Evolutionary conservation across 2,888 invertebrate species (phyloP).

Genomic region (Ypsolopha scabrella): DNA sequence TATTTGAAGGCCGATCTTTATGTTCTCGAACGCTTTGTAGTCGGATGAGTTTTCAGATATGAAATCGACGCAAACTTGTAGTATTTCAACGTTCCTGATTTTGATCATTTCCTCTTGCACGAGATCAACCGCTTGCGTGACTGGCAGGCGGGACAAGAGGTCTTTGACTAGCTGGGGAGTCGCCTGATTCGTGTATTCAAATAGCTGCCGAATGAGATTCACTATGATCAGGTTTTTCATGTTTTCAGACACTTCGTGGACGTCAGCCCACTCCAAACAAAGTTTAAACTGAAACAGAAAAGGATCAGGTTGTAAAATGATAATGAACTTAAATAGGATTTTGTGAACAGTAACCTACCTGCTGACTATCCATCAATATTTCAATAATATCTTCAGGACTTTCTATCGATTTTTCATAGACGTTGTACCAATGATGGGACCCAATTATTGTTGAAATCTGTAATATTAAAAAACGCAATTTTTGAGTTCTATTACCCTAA

Average conservation of each 20-base stretch:
- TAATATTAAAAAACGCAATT: slow-evolving; percentile 13
- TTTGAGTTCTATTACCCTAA: background rate
- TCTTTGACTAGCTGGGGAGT: slow-evolving; percentile 54
- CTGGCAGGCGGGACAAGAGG: slow-evolving; percentile 72
- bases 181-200: slow-evolving; percentile 61
- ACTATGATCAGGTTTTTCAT: slow-evolving; percentile 65
- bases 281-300: slow-evolving; percentile 62
- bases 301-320: slow-evolving; percentile 6
- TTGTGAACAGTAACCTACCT: slow-evolving; percentile 42
- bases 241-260: slow-evolving; percentile 69
- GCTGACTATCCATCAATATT: slow-evolving; percentile 65
- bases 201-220: slow-evolving; percentile 66
- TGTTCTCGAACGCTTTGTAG: slow-evolving; percentile 68
- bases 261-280: slow-evolving; percentile 78
- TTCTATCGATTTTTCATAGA: slow-evolving; percentile 66
- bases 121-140: slow-evolving; percentile 69
- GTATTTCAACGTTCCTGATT: slow-evolving; percentile 71
- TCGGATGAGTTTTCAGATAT: slow-evolving; percentile 64
- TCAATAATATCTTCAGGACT: slow-evolving; percentile 67
- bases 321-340: slow-evolving; percentile 17
- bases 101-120: slow-evolving; percentile 74
- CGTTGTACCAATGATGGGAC: slow-evolving; percentile 70
- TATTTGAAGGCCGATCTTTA: slow-evolving; percentile 76
- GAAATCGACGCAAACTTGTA: slow-evolving; percentile 75
- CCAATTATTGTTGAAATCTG: slow-evolving; percentile 70